Conservation (phyloP, 2,797 vertebrate species). For the Betta splendens region DNA sequence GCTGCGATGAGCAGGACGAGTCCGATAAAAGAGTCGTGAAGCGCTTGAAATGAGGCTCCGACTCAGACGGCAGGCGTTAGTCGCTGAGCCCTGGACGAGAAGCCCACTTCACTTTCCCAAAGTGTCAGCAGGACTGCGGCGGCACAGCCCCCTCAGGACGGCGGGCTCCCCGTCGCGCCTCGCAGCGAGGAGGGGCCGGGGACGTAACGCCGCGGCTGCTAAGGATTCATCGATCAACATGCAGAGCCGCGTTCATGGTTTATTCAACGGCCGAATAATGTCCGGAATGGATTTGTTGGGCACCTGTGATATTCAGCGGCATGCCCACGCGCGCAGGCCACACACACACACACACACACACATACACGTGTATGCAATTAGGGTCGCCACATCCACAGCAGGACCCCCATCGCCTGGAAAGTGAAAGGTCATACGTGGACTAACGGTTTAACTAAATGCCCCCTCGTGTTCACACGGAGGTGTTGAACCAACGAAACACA, state of each 20-base stretch:
- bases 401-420: slow-evolving; percentile 16
- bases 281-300: slow-evolving; percentile 14
- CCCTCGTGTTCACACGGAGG: no score
- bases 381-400: neutral
- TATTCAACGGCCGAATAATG: slow-evolving; percentile 34
- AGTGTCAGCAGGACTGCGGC: neutral
- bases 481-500: no score
- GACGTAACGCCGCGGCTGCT: no score
- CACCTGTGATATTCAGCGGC: slow-evolving; percentile 17
- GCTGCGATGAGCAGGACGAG: no score
- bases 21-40: neutral
- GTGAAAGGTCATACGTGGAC: slow-evolving; percentile 1
- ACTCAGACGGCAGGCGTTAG: slow-evolving; percentile 7
- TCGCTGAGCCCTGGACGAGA: slow-evolving; percentile 12
- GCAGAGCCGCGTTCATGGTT: slow-evolving; percentile 25
- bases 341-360: neutral
- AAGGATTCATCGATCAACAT: slow-evolving; percentile 29
- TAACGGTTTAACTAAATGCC: neutral
- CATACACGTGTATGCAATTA: neutral
- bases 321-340: slow-evolving; percentile 18
- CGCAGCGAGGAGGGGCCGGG: slow-evolving; percentile 2
- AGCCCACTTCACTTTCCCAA: neutral
- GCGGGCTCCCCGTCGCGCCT: slow-evolving; percentile 6
- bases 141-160: neutral
- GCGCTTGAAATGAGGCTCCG: slow-evolving; percentile 21